These are phyloP conservation scores for Heliconius aoede DNA, from an alignment of 2,888 invertebrate genomes.

Conservation along the genomic window DNA sequence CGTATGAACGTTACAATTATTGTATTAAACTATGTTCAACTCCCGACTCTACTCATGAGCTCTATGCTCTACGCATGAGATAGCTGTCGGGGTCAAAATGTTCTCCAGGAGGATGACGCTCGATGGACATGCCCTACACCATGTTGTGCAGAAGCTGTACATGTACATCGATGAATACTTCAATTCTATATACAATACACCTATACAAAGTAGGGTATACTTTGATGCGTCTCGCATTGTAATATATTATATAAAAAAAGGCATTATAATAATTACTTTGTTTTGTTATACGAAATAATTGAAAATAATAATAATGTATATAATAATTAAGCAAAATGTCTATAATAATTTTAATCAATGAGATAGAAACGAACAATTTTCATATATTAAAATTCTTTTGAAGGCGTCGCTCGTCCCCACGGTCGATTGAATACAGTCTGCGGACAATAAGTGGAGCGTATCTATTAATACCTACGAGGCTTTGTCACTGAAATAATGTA, in stretches of 20 bases:
- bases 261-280: no score
- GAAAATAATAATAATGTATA: neutral
- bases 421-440: slow-evolving; percentile 18
- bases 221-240: no score
- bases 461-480: neutral
- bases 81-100: no score
- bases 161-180: no score
- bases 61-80: neutral
- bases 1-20: neutral
- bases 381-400: slow-evolving; percentile 17
- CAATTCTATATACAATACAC: no score
- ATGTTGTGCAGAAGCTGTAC: no score
- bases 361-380: neutral
- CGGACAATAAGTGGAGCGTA: slow-evolving; percentile 6
- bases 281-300: neutral
- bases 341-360: neutral
- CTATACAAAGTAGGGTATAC: no score
- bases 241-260: no score
- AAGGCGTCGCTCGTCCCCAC: slow-evolving; percentile 8
- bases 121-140: no score
- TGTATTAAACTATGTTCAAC: neutral
- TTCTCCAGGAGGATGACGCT: no score
- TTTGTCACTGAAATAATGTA: neutral
- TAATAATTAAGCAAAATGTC: neutral
- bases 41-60: neutral